phyloP scores from a whole-genome alignment of 2,113 vertebrate species.

The Ictidomys tridecemlineatus region DNA sequence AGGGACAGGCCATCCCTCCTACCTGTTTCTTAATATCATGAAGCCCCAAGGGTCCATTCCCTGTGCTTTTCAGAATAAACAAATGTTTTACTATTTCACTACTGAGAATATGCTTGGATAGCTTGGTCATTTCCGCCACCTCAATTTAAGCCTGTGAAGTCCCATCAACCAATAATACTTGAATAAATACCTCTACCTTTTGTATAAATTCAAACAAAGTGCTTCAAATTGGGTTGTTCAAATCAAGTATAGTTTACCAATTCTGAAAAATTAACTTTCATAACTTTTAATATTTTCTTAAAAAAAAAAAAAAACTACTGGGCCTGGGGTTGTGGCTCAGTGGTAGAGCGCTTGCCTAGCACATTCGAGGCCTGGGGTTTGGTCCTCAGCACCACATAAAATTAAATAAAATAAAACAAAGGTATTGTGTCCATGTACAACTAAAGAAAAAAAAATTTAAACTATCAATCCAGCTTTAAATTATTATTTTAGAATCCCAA shows the following conservation, averaged over 20 bases:
- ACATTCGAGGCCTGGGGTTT: too few relatives aligned
- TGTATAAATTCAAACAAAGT: background rate
- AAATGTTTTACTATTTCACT: slow-evolving; percentile 61
- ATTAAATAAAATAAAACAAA: too few relatives aligned
- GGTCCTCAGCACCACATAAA: too few relatives aligned
- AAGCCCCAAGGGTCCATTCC: slow-evolving; percentile 26
- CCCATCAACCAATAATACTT: slow-evolving; percentile 47
- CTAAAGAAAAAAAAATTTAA: background rate
- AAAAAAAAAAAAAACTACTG: background rate
- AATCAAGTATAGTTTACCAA: background rate
- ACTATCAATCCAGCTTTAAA: background rate
- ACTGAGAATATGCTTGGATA: slow-evolving; percentile 48
- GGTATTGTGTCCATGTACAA: too few relatives aligned
- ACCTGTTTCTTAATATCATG: slow-evolving; percentile 69
- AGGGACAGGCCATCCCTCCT: slow-evolving; percentile 55
- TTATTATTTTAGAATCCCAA: background rate
- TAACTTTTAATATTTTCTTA: background rate
- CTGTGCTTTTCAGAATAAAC: slow-evolving; percentile 63
- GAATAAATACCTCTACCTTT: slow-evolving; percentile 50
- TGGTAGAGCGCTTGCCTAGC: too few relatives aligned
- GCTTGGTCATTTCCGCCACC: slow-evolving; percentile 62
- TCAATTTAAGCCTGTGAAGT: slow-evolving; percentile 70
- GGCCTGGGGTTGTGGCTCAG: too few relatives aligned
- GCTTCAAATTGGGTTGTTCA: background rate
- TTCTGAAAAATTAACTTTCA: background rate